Base-by-base conservation (phyloP, 2,797 vertebrate species). In the Tokudaia tokunoshimensis region DNA sequence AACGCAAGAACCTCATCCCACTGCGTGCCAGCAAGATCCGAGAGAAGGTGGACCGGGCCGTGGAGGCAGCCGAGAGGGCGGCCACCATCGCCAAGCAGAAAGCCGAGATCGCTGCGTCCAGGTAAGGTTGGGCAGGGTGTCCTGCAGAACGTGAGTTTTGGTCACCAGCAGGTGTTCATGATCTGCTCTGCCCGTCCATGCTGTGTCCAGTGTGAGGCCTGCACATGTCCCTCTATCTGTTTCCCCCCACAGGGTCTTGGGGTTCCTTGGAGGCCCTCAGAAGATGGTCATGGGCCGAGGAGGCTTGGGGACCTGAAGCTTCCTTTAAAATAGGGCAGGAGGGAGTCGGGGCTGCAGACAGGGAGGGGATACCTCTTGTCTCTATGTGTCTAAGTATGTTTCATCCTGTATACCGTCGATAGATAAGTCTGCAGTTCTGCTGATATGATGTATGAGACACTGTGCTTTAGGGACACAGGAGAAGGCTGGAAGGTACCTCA, bases 1-100 rank as follows among this genome's bases (percentile, higher is more conserved):
- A 99, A 97, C 99, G 99, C 98, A 99, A 99, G 99, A 99, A 99
- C 98, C 99, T 99, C 88, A 99, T 99, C 98, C 99, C 99, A 0
- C 99, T 99, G 96, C 98, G 99, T 15, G 99, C 99, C 98, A 99
- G 99, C 98, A 99, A 99, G 98, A 99, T 99, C 99, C 98, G 99
- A 0, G 99, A 99, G 99, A 99, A 99, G 98, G 99, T 99, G 98
- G 99, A 99, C 98, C 99, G 99, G 5, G 99, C 99, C 0, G 98
- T 99, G 17, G 99, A 99, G 97, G 99, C 99, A 0, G 99, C 99
- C 0, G 99, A 99, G 98, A 99, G 99, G 96, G 99, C 99, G 0
- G 98, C 99, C 7, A 99, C 99, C 97, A 99, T 99, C 4, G 99
- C 99, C 97, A 99, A 99, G 98, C 99, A 99, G 98, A 99, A 99